These are phyloP conservation scores for Oplegnathus fasciatus DNA, from an alignment of 2,113 vertebrate genomes.

Conservation along the genomic window DNA sequence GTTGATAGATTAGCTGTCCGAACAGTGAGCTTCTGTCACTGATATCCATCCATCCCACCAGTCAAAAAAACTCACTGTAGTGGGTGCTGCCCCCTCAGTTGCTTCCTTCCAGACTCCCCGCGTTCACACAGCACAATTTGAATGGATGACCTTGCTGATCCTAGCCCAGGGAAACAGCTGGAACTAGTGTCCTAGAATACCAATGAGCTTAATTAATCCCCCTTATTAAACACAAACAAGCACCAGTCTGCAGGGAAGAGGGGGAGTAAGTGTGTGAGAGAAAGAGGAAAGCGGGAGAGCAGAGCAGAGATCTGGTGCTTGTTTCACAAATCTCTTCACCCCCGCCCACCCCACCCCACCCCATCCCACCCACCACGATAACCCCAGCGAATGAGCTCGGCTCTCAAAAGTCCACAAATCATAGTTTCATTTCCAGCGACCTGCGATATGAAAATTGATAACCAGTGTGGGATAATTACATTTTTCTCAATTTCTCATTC, in stretches of 20 bases:
- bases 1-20: conserved; percentile 53
- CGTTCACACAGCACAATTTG: conserved; percentile 36
- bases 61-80: neutral
- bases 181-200: conserved; percentile 75
- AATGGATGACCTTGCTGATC: conserved; percentile 68
- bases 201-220: conserved; percentile 84
- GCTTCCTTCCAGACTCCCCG: conserved; percentile 35
- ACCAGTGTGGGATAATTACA: conserved; percentile 60
- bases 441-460: conserved; percentile 65
- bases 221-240: conserved; percentile 83
- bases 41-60: conserved; percentile 35
- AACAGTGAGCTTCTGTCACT: conserved; percentile 14
- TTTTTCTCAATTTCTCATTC: conserved; percentile 54
- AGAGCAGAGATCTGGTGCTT: conserved; percentile 41
- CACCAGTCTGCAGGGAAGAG: conserved; percentile 43
- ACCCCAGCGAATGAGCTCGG: conserved; percentile 13
- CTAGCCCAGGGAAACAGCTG: conserved; percentile 70
- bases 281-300: neutral
- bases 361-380: conserved; percentile 14
- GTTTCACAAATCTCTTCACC: conserved; percentile 60
- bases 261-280: neutral
- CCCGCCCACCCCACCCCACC: too few species aligned
- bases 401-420: conserved; percentile 64
- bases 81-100: conserved; percentile 4
- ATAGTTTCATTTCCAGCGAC: conserved; percentile 66